These are phyloP conservation scores for Lasioglossum albipes DNA, from an alignment of 1,140 invertebrate genomes.

Conservation along the genomic window DNA sequence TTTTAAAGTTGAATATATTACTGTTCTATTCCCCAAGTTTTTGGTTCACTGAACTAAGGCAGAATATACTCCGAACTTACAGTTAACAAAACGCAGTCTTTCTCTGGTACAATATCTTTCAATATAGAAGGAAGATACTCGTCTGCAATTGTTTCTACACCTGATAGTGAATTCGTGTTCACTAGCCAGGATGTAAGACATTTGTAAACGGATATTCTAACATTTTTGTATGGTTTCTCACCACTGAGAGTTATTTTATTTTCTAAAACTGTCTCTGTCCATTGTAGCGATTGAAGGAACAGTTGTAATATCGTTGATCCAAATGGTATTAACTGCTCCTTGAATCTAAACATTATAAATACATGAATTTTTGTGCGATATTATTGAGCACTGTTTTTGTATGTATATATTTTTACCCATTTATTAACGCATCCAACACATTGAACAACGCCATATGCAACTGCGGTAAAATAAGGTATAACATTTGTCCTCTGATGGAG, in stretches of 20 bases:
- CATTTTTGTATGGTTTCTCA: slow-evolving; percentile 60
- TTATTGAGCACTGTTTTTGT: not conserved
- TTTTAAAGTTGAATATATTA: not conserved
- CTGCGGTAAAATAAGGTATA: slow-evolving; percentile 67
- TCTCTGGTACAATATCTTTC: slow-evolving; percentile 66
- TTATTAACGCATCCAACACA: slow-evolving; percentile 68
- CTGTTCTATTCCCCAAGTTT: too few relatives aligned
- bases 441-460: slow-evolving; percentile 65
- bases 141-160: slow-evolving; percentile 62
- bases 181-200: slow-evolving; percentile 64
- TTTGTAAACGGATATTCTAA: slow-evolving; percentile 61
- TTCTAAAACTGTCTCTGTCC: slow-evolving; percentile 41
- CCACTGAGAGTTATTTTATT: slow-evolving; percentile 48
- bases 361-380: not conserved
- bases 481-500: slow-evolving; percentile 59
- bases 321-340: slow-evolving; percentile 57
- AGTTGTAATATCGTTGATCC: slow-evolving; percentile 55
- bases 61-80: slow-evolving; percentile 46
- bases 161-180: slow-evolving; percentile 52
- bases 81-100: slow-evolving; percentile 57
- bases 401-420: slow-evolving; percentile 58
- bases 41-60: not conserved
- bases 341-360: slow-evolving; percentile 47
- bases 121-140: slow-evolving; percentile 60
- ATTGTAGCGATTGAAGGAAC: slow-evolving; percentile 49